Evolutionary conservation across 2,888 invertebrate species (phyloP).

Genomic region (Pasiphila rectangulata): DNA sequence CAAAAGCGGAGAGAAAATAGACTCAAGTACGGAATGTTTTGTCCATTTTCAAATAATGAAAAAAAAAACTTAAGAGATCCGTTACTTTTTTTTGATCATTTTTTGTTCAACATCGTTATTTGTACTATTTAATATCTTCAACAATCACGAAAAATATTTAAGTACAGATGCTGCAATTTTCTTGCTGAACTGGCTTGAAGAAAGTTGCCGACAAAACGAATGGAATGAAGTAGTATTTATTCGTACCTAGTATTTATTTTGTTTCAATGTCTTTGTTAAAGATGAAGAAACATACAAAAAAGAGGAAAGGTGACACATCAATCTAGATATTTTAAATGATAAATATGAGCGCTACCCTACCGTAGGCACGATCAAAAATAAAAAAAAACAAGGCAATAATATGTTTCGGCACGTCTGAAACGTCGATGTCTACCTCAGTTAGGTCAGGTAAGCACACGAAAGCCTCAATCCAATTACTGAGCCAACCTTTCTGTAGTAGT

Average conservation of each 20-base stretch:
- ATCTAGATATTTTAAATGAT: too few species aligned
- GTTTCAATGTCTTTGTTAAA: too few species aligned
- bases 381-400: conserved; percentile 8
- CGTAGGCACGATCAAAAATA: conserved; percentile 5
- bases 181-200: not conserved
- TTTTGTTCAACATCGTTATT: conserved; percentile 6
- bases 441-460: conserved; percentile 18
- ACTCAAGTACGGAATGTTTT: conserved; percentile 41
- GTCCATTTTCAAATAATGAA: conserved; percentile 29
- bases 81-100: too few species aligned
- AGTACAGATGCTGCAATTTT: not conserved
- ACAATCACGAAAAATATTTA: not conserved
- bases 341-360: not conserved
- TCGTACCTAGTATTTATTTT: too few species aligned
- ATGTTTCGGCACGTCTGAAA: conserved; percentile 17
- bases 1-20: conserved; percentile 49
- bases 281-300: too few species aligned
- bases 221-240: not conserved
- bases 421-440: conserved; percentile 20
- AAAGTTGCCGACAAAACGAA: not conserved
- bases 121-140: conserved; percentile 4
- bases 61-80: conserved; percentile 4
- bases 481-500: conserved; percentile 13
- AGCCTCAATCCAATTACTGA: conserved; percentile 24
- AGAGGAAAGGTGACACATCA: too few species aligned